Percentiles rank a stretch among this genome's conserved stretches.
These are phyloP conservation scores for Trichonephila inaurata DNA, from an alignment of 1,140 invertebrate species.

Conservation along the genomic window DNA sequence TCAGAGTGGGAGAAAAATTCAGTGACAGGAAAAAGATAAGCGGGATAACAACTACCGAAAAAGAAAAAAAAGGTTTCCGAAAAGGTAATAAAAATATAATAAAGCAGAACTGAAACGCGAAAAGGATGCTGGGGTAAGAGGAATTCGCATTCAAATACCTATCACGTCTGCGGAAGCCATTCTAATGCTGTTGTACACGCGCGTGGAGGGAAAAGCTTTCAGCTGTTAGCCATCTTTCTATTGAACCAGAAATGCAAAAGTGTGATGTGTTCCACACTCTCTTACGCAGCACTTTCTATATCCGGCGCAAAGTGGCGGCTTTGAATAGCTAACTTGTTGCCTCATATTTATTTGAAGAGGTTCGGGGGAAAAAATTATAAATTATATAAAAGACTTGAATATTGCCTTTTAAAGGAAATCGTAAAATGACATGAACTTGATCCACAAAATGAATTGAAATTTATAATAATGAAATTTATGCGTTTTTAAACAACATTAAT, in stretches of 20 bases:
- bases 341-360: no score
- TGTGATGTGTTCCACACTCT: background rate
- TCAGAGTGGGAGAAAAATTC: background rate
- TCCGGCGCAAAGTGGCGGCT: no score
- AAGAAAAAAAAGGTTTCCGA: background rate
- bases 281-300: background rate
- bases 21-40: background rate
- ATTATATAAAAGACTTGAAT: no score
- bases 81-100: slow-evolving; percentile 3
- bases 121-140: background rate
- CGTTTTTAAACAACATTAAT: no score
- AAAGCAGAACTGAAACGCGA: background rate
- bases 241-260: background rate
- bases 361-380: no score
- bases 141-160: slow-evolving; percentile 8
- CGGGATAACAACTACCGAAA: background rate
- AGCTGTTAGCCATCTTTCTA: background rate
- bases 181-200: background rate
- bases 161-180: slow-evolving; percentile 51
- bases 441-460: no score
- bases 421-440: no score
- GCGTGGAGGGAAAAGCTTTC: background rate
- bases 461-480: no score
- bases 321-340: no score
- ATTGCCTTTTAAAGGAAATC: no score